Evolutionary conservation across 2,113 vertebrate species (phyloP).

Genomic region (Melierax canorus): DNA sequence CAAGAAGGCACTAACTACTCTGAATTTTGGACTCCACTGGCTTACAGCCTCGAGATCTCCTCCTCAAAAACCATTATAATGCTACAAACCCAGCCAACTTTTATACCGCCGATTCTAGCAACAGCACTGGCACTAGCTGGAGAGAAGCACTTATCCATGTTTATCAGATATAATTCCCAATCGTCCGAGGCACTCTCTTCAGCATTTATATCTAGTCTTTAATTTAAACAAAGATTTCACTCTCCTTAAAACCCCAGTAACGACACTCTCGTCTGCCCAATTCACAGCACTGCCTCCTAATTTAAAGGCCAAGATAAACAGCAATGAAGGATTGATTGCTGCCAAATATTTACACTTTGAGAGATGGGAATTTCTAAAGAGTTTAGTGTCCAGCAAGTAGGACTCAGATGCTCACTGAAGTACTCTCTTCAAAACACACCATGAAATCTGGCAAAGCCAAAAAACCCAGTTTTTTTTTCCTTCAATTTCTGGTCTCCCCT

Average conservation of each 20-base stretch:
- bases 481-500: neutral
- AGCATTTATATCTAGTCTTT: neutral
- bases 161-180: neutral
- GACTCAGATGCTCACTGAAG: neutral
- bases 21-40: neutral
- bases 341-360: neutral
- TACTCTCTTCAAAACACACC: neutral
- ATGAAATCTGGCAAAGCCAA: neutral
- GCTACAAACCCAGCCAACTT: neutral
- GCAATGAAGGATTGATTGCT: accelerated
- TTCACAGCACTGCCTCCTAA: neutral
- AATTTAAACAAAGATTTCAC: neutral
- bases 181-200: neutral
- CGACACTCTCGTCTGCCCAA: neutral
- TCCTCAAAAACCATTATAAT: neutral
- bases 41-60: neutral
- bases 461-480: neutral
- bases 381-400: neutral
- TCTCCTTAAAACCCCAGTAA: neutral
- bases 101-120: neutral
- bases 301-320: neutral
- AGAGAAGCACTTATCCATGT: neutral
- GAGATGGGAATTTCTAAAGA: neutral
- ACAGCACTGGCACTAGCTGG: neutral
- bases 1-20: neutral